Conservation (phyloP, 2,113 vertebrate genomes). For the Boleophthalmus pectinirostris region DNA sequence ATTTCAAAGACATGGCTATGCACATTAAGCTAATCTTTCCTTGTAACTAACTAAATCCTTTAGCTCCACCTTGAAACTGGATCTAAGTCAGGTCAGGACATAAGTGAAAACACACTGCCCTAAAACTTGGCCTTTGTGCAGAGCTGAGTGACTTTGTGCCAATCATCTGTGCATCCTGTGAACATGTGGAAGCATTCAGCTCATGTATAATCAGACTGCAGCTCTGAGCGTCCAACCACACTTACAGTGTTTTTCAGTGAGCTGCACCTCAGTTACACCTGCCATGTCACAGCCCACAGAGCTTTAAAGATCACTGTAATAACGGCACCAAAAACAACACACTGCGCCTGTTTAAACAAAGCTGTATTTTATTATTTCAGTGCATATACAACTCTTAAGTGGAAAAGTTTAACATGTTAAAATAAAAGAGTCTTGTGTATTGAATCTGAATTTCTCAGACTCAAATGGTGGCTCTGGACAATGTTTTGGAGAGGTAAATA, state of each 20-base stretch:
- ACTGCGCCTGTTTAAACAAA: constrained; percentile 59
- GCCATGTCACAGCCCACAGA: constrained; percentile 8
- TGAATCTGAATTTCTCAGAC: constrained; percentile 6
- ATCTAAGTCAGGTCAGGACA: constrained; percentile 15
- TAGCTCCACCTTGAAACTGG: constrained; percentile 9
- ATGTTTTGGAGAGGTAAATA: background rate
- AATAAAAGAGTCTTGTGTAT: constrained; percentile 7
- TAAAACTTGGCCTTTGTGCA: constrained; percentile 5
- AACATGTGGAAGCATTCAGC: constrained; percentile 59
- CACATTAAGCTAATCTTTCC: constrained; percentile 15
- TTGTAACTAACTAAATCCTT: constrained; percentile 15
- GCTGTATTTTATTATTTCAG: constrained; percentile 65
- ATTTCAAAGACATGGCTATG: constrained; percentile 2
- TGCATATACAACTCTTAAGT: constrained; percentile 57
- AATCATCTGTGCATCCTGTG: constrained; percentile 27
- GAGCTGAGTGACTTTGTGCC: constrained; percentile 25
- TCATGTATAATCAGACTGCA: constrained; percentile 9
- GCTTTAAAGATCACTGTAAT: constrained; percentile 19
- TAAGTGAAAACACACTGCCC: constrained; percentile 23
- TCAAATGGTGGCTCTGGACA: background rate
- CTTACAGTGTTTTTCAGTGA: background rate
- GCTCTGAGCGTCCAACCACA: constrained; percentile 35
- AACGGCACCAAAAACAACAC: constrained; percentile 39
- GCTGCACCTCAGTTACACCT: constrained; percentile 11
- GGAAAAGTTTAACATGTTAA: background rate